A percentile compares a stretch with the other conserved stretches of the same genome.
Conservation (phyloP, 2,113 vertebrate genomes). For the Struthidea cinerea region DNA sequence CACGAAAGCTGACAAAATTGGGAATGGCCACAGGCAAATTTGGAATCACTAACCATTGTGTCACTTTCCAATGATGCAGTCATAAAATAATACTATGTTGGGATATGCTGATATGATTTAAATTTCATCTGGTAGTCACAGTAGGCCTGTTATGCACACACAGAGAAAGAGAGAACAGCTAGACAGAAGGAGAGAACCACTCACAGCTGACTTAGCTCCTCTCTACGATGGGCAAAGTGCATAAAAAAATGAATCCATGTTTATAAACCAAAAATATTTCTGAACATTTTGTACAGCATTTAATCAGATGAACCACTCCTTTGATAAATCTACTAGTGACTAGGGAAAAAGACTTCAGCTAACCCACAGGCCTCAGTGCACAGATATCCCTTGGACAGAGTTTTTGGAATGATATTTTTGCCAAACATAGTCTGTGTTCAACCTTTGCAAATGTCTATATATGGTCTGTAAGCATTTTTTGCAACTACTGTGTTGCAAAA, state of each 20-base stretch:
- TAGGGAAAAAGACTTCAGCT: neutral
- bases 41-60: neutral
- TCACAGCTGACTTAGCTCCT: neutral
- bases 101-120: neutral
- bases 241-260: neutral
- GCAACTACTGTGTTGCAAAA: constrained; percentile 27
- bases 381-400: neutral
- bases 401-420: neutral
- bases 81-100: neutral
- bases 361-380: neutral
- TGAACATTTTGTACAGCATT: neutral
- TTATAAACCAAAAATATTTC: neutral
- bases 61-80: neutral
- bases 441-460: constrained; percentile 29
- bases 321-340: neutral
- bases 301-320: neutral
- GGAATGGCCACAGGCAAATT: neutral
- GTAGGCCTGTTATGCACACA: neutral
- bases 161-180: neutral
- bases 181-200: neutral
- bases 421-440: neutral
- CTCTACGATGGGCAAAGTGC: neutral
- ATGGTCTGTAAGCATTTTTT: constrained; percentile 27
- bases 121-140: neutral
- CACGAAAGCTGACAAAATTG: neutral